Conservation (phyloP, 2,888 invertebrate species). For the Diloba caeruleocephala region DNA sequence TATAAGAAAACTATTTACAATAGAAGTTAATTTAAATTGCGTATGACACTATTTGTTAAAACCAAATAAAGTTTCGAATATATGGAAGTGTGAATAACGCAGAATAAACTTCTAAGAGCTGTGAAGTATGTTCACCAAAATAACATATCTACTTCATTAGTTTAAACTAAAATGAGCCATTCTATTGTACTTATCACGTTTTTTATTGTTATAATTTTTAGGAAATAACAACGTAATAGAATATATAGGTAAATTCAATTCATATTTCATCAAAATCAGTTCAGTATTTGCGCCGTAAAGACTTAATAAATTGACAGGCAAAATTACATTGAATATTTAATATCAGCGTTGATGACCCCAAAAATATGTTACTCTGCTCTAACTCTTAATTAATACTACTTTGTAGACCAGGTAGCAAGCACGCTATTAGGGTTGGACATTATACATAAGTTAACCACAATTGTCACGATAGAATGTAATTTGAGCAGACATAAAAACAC, state of each 20-base stretch:
- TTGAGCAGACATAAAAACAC: slow-evolving; percentile 32
- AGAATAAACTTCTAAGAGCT: slow-evolving; percentile 21
- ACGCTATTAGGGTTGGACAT: slow-evolving; percentile 20
- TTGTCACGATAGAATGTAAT: slow-evolving; percentile 50
- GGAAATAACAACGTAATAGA: too few species aligned
- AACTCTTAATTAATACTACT: background rate
- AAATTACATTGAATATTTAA: too few species aligned
- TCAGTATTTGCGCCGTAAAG: too few species aligned
- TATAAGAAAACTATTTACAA: slow-evolving; percentile 59
- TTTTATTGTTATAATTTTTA: too few species aligned
- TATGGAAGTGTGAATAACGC: slow-evolving; percentile 65
- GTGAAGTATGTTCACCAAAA: background rate
- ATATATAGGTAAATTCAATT: too few species aligned
- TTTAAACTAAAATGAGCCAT: too few species aligned
- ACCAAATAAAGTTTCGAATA: slow-evolving; percentile 43
- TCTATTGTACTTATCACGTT: too few species aligned
- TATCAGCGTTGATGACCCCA: too few species aligned
- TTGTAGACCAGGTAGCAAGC: slow-evolving; percentile 9
- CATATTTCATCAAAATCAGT: too few species aligned
- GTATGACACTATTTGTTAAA: slow-evolving; percentile 40
- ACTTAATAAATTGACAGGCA: too few species aligned
- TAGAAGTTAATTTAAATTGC: slow-evolving; percentile 46
- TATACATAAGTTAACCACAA: slow-evolving; percentile 47
- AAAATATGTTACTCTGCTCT: background rate
- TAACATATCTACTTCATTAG: background rate